Percentiles rank a stretch among this genome's conserved stretches.
Conservation (phyloP, 2,797 vertebrate genomes). For the Anolis apletophallus region DNA sequence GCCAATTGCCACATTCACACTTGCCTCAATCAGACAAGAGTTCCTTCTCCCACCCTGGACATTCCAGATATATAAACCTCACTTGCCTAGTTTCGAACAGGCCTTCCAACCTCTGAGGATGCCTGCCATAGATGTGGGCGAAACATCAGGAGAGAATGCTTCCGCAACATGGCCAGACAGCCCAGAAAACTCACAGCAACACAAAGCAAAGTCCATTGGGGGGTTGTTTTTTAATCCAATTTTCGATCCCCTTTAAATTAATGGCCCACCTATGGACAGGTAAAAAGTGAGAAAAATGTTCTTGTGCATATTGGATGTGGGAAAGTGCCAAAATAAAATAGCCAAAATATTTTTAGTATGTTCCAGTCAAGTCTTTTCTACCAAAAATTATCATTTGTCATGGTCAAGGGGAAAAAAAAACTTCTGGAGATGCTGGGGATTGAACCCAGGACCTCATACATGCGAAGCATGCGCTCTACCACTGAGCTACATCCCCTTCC, state of each 20-base stretch:
- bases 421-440: constrained; percentile 14
- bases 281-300: neutral
- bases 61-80: no score
- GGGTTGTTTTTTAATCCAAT: neutral
- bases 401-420: neutral
- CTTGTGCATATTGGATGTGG: neutral
- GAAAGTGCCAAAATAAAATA: neutral
- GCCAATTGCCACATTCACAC: no score
- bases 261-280: neutral
- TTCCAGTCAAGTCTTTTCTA: no score
- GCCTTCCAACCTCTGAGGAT: no score
- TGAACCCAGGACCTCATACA: constrained; percentile 38
- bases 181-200: no score
- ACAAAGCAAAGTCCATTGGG: neutral
- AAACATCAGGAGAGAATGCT: no score
- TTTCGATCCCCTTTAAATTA: neutral
- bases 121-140: no score
- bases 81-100: no score
- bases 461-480: constrained; percentile 27
- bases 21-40: no score
- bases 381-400: neutral
- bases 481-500: constrained; percentile 36
- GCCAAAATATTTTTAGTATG: neutral
- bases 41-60: no score
- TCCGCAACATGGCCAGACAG: no score